Evolutionary conservation across 2,888 invertebrate genomes (phyloP), one percentile per base, ranked within the genome.

Genomic region (Drosophila rellima): DNA sequence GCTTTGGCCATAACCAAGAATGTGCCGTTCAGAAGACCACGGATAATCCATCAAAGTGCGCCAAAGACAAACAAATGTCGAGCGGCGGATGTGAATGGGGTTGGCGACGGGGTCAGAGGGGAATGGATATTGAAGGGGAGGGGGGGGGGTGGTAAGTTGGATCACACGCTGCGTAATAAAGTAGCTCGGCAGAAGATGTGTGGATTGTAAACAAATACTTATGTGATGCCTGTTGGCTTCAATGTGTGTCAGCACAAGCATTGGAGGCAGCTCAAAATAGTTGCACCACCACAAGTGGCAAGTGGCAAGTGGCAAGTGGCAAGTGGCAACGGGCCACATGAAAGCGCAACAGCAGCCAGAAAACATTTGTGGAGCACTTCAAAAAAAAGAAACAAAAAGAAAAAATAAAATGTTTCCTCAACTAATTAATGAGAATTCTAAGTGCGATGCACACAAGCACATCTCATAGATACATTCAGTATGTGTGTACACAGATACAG

Each of bases 361-460:
- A 64, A 81, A 70, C n/a, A n/a, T n/a, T n/a, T n/a, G 77, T 78
- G 75, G 75, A 80, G 57, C 82, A 82, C 84, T 84, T 79, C 20
- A 70, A 73, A 70, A 6, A 23, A 7, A 23, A 23, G 7, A 23
- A 23, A 26, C 6, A 26, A 26, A 81, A 69, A n/a, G n/a, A n/a
- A 23, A 23, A 23, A 23, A 26, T 7, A 26, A 26, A 81, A 69
- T 73, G 54, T 74, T 78, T 74, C 70, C 70, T 65, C 74, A 48
- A 76, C 78, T 80, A 82, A 80, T 82, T 84, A 80, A 82, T 84
- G 71, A 48, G 68, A 69, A 67, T 66, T 80, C 82, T 71, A 80
- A 82, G 82, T 78, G 73, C 70, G 69, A 37, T 45, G 5, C 26
- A 47, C 44, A 35, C 55, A 44, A 15, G 40, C 42, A 29, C 8